phyloP scores from a whole-genome alignment of 2,113 vertebrate genomes.

The Nipponia nippon region DNA sequence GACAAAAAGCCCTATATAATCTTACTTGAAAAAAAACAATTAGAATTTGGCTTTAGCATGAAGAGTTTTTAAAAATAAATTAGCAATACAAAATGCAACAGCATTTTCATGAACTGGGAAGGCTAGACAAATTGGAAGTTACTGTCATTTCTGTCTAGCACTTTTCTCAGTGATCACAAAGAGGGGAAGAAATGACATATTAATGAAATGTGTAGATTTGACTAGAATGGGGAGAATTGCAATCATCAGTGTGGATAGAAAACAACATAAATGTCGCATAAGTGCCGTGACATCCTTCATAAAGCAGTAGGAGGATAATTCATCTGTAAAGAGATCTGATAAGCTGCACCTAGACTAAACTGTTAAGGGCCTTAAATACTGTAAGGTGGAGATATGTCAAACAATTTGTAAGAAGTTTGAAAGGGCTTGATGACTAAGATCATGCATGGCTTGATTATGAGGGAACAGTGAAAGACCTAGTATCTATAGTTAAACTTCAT shows the following conservation, averaged over 20 bases:
- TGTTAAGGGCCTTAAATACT: background rate
- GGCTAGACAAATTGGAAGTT: constrained; percentile 8
- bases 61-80: constrained; percentile 23
- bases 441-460: background rate
- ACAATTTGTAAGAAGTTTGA: background rate
- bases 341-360: constrained; percentile 3
- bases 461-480: background rate
- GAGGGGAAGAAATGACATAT: background rate
- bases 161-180: background rate
- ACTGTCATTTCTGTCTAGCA: background rate
- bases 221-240: constrained; percentile 21
- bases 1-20: constrained; percentile 43
- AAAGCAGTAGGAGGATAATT: constrained; percentile 41
- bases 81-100: background rate
- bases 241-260: constrained; percentile 7
- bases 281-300: constrained; percentile 10
- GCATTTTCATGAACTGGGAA: constrained; percentile 1
- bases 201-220: constrained; percentile 36
- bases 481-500: background rate
- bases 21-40: constrained; percentile 57
- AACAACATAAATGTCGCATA: background rate
- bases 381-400: background rate
- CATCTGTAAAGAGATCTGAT: background rate
- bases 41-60: constrained; percentile 45
- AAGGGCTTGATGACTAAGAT: background rate